Conservation (phyloP, 2,888 invertebrate species). For the Ametastegia equiseti region DNA sequence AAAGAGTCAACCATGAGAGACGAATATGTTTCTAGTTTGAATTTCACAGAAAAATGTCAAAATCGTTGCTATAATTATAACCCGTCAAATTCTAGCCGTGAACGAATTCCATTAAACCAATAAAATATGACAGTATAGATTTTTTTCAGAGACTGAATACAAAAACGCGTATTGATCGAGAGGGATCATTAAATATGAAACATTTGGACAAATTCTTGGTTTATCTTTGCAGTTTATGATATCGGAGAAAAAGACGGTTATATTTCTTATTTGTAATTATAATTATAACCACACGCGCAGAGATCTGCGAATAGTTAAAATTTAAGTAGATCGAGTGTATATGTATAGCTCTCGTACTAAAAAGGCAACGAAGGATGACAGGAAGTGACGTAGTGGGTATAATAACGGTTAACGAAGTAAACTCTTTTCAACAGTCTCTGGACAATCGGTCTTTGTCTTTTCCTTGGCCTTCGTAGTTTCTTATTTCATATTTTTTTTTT, state of each 20-base stretch:
- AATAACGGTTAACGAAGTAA: conserved; percentile 1
- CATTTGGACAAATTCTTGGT: background rate
- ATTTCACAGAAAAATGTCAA: background rate
- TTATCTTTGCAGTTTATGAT: background rate
- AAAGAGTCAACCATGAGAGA: background rate
- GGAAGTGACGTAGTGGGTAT: background rate
- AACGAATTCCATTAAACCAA: background rate
- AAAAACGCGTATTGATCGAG: background rate
- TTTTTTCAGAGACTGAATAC: background rate
- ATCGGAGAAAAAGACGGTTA: background rate
- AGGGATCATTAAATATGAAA: background rate
- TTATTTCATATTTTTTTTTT: background rate
- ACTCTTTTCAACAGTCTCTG: background rate
- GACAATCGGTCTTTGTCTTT: conserved; percentile 1
- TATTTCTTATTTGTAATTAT: background rate
- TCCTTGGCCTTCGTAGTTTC: background rate
- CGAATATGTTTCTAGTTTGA: background rate
- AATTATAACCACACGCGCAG: background rate
- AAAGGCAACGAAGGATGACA: conserved; percentile 26
- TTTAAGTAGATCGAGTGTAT: background rate
- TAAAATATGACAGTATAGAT: background rate
- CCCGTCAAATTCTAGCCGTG: background rate
- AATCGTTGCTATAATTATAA: background rate
- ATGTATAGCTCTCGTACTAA: background rate
- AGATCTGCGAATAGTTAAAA: background rate